phyloP scores from a whole-genome alignment of 2,797 vertebrate species.

The Liasis olivaceus region DNA sequence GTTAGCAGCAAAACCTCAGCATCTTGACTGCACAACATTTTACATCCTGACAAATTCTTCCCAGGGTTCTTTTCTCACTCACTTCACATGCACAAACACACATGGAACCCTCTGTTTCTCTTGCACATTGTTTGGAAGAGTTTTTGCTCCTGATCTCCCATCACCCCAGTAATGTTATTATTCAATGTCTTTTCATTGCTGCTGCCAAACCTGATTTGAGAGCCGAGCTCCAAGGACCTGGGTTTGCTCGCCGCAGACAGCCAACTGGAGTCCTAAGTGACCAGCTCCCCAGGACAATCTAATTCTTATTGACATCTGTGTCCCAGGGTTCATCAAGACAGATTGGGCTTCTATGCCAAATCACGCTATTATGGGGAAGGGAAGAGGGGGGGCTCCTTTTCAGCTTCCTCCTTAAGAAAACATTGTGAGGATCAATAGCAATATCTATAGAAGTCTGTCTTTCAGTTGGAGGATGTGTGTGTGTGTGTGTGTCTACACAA shows the following conservation, averaged over 20 bases:
- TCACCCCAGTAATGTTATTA: slow-evolving; percentile 74
- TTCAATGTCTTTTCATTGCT: slow-evolving; percentile 79
- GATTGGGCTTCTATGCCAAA: slow-evolving; percentile 72
- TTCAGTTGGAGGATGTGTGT: slow-evolving; percentile 30
- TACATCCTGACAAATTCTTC: neutral
- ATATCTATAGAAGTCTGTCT: slow-evolving; percentile 61
- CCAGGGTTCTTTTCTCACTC: neutral
- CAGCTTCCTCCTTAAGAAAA: slow-evolving; percentile 61
- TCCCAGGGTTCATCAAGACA: slow-evolving; percentile 79
- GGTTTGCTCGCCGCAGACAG: slow-evolving; percentile 70
- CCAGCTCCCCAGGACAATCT: slow-evolving; percentile 78
- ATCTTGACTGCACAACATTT: neutral
- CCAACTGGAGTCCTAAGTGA: slow-evolving; percentile 80
- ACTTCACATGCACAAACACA: neutral
- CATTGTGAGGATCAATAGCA: slow-evolving; percentile 70
- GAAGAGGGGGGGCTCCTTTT: slow-evolving; percentile 46
- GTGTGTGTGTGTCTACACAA: neutral
- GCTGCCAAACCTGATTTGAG: slow-evolving; percentile 80
- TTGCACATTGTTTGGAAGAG: slow-evolving; percentile 26
- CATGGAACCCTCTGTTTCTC: neutral
- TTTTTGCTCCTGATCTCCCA: slow-evolving; percentile 64
- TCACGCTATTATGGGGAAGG: slow-evolving; percentile 71
- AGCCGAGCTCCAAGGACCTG: slow-evolving; percentile 68
- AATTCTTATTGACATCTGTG: slow-evolving; percentile 85
- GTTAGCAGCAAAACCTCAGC: neutral